Evolutionary conservation across 2,888 invertebrate genomes (phyloP).

Genomic region (Belgica antarctica): DNA sequence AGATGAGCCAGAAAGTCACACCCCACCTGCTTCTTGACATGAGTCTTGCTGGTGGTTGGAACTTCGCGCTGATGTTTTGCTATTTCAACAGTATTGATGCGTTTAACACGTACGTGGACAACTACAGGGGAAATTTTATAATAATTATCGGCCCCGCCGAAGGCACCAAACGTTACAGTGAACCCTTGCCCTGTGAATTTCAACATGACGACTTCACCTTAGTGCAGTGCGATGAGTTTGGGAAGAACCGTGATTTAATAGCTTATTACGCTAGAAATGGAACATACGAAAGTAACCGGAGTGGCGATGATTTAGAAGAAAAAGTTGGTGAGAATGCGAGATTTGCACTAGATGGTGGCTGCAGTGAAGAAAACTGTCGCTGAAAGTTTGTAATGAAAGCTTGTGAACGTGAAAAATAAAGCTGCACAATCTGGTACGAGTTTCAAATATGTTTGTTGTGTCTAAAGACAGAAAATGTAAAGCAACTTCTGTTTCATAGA

Average conservation of each 20-base stretch:
- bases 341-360: too few relatives aligned
- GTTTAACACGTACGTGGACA: conserved; percentile 65
- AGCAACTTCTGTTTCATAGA: too few relatives aligned
- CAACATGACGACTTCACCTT: conserved; percentile 59
- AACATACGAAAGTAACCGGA: too few relatives aligned
- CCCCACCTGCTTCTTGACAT: conserved; percentile 53
- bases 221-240: conserved; percentile 60
- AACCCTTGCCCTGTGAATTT: conserved; percentile 65
- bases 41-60: conserved; percentile 51
- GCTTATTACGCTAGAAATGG: conserved; percentile 65
- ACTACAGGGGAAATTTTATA: conserved; percentile 64
- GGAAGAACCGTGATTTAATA: conserved; percentile 64
- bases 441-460: background rate
- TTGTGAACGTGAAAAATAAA: conserved; percentile 16
- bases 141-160: conserved; percentile 72
- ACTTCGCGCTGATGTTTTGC: conserved; percentile 68
- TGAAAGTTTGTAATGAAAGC: too few relatives aligned
- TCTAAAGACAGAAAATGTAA: too few relatives aligned
- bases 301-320: too few relatives aligned
- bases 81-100: conserved; percentile 74
- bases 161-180: conserved; percentile 62
- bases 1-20: conserved; percentile 51
- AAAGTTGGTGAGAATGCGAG: too few relatives aligned
- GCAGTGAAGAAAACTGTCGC: too few relatives aligned
- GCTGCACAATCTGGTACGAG: background rate